Evolutionary conservation across 2,888 invertebrate species (phyloP).

Genomic region (Mythimna vitellina): DNA sequence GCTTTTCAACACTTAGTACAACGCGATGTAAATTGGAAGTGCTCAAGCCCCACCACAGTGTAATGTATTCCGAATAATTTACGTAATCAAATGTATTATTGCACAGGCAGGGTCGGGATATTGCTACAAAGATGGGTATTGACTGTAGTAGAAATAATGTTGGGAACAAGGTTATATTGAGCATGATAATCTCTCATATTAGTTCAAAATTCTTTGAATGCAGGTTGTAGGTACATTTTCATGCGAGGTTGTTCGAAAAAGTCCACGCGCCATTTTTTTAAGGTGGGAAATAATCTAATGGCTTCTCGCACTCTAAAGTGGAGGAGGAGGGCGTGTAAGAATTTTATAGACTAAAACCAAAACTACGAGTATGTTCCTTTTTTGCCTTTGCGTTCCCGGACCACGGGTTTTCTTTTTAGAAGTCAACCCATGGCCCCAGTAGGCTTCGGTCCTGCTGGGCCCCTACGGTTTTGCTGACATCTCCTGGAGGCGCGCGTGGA

Average conservation of each 20-base stretch:
- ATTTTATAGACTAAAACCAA: no score
- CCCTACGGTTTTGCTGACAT: no score
- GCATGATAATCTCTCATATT: not conserved
- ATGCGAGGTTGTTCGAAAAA: no score
- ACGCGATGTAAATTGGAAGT: conserved; percentile 53
- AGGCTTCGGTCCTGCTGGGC: no score
- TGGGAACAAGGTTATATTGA: conserved; percentile 11
- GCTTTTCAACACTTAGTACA: conserved; percentile 26
- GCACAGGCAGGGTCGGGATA: conserved; percentile 29
- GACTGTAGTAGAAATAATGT: not conserved
- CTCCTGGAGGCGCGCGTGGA: no score
- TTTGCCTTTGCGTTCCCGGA: no score
- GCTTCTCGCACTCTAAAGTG: no score
- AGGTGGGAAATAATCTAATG: no score
- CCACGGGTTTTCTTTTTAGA: no score
- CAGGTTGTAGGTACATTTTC: not conserved
- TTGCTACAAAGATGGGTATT: conserved; percentile 24
- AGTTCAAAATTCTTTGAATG: not conserved
- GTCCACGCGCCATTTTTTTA: not conserved
- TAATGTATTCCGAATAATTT: conserved; percentile 59
- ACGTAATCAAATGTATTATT: conserved; percentile 55
- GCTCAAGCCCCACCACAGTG: conserved; percentile 26
- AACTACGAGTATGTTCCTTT: no score
- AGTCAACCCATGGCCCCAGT: no score
- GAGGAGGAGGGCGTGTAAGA: no score